Evolutionary conservation across 2,797 vertebrate genomes (phyloP).

Genomic region (Perodicticus potto): DNA sequence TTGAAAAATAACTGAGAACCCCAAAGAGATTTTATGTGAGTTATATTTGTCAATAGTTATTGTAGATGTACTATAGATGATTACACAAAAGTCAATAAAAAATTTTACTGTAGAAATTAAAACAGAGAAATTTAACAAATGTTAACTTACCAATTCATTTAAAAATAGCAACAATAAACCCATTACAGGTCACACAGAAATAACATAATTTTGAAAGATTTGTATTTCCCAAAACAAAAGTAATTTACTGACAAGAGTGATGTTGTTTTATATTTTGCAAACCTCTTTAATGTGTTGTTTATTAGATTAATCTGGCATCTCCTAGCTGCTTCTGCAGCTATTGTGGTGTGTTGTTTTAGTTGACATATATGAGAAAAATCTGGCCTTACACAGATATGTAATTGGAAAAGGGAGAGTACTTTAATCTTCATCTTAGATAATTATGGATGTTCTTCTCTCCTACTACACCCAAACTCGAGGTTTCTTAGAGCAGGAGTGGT

Average conservation of each 20-base stretch:
- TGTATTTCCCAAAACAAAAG: neutral
- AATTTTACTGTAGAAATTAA: slow-evolving; percentile 20
- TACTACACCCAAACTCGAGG: neutral
- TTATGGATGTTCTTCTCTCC: neutral
- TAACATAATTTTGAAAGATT: neutral
- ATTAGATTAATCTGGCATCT: neutral
- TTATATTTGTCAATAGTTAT: neutral
- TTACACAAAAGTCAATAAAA: neutral
- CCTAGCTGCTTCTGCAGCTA: neutral
- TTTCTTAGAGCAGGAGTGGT: neutral
- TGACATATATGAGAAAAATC: neutral
- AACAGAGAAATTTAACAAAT: neutral
- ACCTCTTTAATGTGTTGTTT: neutral
- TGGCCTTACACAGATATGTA: neutral
- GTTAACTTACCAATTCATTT: slow-evolving; percentile 9
- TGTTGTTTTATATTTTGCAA: neutral
- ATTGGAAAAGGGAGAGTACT: neutral
- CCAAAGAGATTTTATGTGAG: neutral
- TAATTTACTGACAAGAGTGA: neutral
- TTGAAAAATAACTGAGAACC: neutral
- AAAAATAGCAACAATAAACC: neutral
- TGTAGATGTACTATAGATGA: neutral
- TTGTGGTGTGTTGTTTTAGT: neutral
- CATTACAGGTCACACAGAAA: neutral
- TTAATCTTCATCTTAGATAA: neutral